Evolutionary conservation across 2,888 invertebrate species (phyloP), one percentile per base, ranked within the genome.

Genomic region (Cerastoderma edule): DNA sequence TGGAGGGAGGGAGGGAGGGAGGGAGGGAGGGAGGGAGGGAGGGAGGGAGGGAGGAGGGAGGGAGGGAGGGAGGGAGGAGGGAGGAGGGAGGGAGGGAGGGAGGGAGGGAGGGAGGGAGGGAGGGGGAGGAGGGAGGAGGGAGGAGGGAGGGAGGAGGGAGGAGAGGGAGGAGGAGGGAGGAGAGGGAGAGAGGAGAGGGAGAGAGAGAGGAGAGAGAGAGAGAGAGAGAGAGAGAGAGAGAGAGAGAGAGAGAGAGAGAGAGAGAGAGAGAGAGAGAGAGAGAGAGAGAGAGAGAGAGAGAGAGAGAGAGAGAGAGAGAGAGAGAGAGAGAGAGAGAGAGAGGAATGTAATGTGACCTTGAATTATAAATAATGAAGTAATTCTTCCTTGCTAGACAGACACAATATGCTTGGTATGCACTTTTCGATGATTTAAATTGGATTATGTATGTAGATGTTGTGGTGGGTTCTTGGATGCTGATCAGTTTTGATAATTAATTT

Each of bases 161-260:
- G 39, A 39, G 39, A 39, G 39, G 16, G 39, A 39, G 39, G 16
- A 16, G 16, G 39, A 39, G 39, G 16, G 39, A 39, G 39, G 16
- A 16, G 16, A 16, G 16, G 39, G 16, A 16, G 16, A 16, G 16
- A 16, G 16, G 39, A 39, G 39, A 39, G 39, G 16, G 39, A 39
- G 39, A 39, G 39, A 39, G 39, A 39, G 39, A 39, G 39, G 39
- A 39, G 39, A 39, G 39, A 39, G 39, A 39, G 39, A 39, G 39
- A 39, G 39, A 39, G 39, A 39, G 39, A 39, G 39, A 39, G 39
- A 39, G 39, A 39, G 39, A 39, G 39, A 39, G 39, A 39, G 39
- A 39, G 39, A 39, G 10, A 39, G 39, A 39, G 10, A 39, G 39
- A 39, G 10, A 39, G 39, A 39, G 10, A 39, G 39, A 39, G 10